These are phyloP conservation scores for Dipodomys merriami DNA, from an alignment of 2,113 vertebrate genomes.

Conservation along the genomic window DNA sequence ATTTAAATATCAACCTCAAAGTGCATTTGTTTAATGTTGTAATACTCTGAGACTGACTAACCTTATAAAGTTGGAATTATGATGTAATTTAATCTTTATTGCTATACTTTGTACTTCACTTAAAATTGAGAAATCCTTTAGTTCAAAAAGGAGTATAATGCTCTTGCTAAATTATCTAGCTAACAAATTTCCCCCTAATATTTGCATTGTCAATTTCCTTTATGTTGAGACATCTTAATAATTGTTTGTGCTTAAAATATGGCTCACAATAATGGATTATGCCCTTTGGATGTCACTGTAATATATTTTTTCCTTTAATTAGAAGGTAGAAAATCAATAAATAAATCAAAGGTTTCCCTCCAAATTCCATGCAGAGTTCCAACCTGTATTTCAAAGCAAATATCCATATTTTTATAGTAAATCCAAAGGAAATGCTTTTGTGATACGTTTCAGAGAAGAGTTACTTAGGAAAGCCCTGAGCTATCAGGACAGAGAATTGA, in stretches of 20 bases:
- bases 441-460: neutral
- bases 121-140: conserved; percentile 14
- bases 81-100: neutral
- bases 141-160: neutral
- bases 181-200: neutral
- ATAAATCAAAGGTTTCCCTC: neutral
- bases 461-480: neutral
- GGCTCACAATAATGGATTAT: conserved; percentile 11
- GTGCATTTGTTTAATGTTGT: neutral
- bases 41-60: neutral
- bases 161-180: conserved; percentile 21
- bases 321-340: neutral
- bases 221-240: conserved; percentile 47
- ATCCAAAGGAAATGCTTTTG: neutral
- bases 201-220: conserved; percentile 27
- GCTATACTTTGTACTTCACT: conserved; percentile 7
- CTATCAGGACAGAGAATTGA: neutral
- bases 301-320: conserved; percentile 25
- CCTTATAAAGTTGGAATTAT: neutral
- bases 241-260: conserved; percentile 48
- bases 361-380: neutral
- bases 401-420: conserved; percentile 16
- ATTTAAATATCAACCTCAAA: conserved; percentile 13
- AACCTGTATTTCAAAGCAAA: conserved; percentile 6
- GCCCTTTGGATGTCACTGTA: conserved; percentile 1